Base-by-base conservation (phyloP, 2,888 invertebrate species). In the Pammene aurita region DNA sequence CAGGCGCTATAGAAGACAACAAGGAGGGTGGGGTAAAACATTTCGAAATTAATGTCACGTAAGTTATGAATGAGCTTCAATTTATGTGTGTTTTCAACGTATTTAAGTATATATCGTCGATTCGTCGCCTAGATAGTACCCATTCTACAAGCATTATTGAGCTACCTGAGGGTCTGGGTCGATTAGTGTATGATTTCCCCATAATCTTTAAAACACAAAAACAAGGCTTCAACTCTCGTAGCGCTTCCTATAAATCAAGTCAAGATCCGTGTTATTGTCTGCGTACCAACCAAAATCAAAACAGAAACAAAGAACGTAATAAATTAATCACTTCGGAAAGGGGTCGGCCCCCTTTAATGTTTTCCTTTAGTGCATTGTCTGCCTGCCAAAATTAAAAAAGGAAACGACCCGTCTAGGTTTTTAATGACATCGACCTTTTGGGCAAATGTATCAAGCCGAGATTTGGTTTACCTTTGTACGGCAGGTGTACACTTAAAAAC, bases 281-380 rank as follows among this genome's bases (percentile, higher is more conserved):
- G 41, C 50, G 55, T 58, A 62, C 66, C 78, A 76, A 57, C 66
- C 78, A 76, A 86, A 90, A 88, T 89, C 90, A 89, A 88, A 90
- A 89, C 84, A 86, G 85, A 88, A 89, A 91, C 89, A 90, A 89
- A 88, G 88, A 86, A 86, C 85, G 86, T 90, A 89, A 92, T 91
- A 91, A 91, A 92, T 92, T 91, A 91, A 91, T 92, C 92, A 90
- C 89, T 82, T 80, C 82, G 77, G 78, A 82, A 88, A 89, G 87
- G 91, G 91, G 88, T 89, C 81, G 82, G 77, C 80, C 89, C 89
- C 90, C 88, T 88, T 85, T 85, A 85, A 88, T 89, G 89, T 89
- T 91, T 90, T 89, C 88, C 88, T 89, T 87, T 83, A 84, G 84
- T 89, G 88, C 88, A 89, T 88, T 90, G 90, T 90, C 90, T 90